phyloP scores from a whole-genome alignment of 2,113 vertebrate species.

The Forbesichthys papilliferus region DNA sequence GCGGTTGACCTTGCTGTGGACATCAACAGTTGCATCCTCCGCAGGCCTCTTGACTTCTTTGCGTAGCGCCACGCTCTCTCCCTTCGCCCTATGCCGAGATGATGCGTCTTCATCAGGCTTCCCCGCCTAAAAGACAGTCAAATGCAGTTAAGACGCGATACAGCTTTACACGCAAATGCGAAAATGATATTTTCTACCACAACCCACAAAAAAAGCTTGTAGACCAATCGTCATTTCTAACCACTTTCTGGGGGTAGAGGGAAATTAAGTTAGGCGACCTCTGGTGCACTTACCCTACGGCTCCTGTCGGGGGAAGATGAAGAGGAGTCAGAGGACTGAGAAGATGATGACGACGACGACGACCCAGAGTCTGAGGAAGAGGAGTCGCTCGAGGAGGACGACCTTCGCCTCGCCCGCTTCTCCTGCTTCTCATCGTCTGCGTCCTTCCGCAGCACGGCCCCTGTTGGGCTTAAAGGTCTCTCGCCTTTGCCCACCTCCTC shows the following conservation, averaged over 20 bases:
- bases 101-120: slow-evolving; percentile 50
- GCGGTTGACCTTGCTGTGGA: slow-evolving; percentile 55
- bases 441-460: slow-evolving; percentile 30
- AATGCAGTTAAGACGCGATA: background rate
- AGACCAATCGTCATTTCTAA: background rate
- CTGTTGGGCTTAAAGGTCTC: slow-evolving; percentile 36
- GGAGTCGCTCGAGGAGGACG: slow-evolving; percentile 65
- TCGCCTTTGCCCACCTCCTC: slow-evolving; percentile 40
- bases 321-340: slow-evolving; percentile 69
- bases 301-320: slow-evolving; percentile 66
- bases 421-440: slow-evolving; percentile 48
- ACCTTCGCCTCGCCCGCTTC: slow-evolving; percentile 47
- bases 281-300: slow-evolving; percentile 59
- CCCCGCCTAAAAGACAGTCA: slow-evolving; percentile 45
- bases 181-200: background rate
- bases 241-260: background rate
- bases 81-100: slow-evolving; percentile 22
- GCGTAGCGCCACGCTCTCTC: slow-evolving; percentile 6
- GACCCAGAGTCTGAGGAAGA: slow-evolving; percentile 76
- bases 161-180: background rate
- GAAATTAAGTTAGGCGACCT: background rate
- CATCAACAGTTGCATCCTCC: slow-evolving; percentile 35
- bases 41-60: slow-evolving; percentile 50
- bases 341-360: slow-evolving; percentile 70
- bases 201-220: background rate